These are phyloP conservation scores for Hyla sarda DNA, from an alignment of 2,113 vertebrate species.

Conservation along the genomic window DNA sequence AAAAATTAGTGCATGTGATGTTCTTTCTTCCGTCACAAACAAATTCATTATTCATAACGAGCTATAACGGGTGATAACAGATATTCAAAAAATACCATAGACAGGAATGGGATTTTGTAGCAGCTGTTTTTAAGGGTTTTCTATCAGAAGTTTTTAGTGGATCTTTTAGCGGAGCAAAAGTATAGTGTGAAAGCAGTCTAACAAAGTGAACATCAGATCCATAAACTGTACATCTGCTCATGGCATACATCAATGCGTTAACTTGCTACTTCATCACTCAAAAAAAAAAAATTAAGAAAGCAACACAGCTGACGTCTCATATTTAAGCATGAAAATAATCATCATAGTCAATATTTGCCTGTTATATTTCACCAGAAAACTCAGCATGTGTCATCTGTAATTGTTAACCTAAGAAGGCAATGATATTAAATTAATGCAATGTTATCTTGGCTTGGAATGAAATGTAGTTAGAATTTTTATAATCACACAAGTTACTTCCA, in stretches of 20 bases:
- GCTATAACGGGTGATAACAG: too few species aligned
- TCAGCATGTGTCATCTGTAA: slow-evolving; percentile 30
- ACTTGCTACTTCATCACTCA: not conserved
- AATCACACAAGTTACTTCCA: slow-evolving; percentile 35
- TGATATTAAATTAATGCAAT: slow-evolving; percentile 30
- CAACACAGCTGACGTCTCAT: not conserved
- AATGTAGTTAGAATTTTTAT: slow-evolving; percentile 15
- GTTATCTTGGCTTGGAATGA: slow-evolving; percentile 26
- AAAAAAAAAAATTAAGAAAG: not conserved
- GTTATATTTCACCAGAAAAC: slow-evolving; percentile 18
- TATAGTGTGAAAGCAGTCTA: too few species aligned
- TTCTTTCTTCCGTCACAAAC: too few species aligned
- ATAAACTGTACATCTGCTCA: not conserved
- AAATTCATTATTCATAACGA: too few species aligned
- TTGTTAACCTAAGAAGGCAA: not conserved
- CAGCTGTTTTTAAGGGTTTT: too few species aligned
- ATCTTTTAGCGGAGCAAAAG: too few species aligned
- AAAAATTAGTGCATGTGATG: too few species aligned
- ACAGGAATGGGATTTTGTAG: too few species aligned
- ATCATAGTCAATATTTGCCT: not conserved
- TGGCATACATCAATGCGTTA: not conserved
- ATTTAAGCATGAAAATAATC: not conserved
- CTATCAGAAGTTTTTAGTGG: too few species aligned
- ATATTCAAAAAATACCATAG: too few species aligned
- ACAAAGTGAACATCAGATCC: not conserved